Base-by-base conservation (phyloP, 2,113 vertebrate genomes). In the Bambusicola thoracicus region DNA sequence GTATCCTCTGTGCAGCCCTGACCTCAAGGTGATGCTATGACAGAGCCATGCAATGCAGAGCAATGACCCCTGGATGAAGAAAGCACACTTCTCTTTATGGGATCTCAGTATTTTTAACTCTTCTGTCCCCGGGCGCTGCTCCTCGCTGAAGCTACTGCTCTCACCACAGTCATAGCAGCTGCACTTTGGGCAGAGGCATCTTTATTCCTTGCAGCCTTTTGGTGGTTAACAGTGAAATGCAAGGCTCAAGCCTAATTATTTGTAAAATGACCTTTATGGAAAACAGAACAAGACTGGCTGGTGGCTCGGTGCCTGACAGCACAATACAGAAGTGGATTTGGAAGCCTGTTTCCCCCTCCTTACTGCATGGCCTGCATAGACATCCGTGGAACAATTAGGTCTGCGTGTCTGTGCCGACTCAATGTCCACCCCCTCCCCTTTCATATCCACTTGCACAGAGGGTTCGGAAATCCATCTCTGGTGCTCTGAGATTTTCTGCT, bases 261-360 rank as follows among this genome's bases (percentile, higher is more conserved):
- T 93, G 51, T 83, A 83, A 90, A 94, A 91, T 88, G 56, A 87
- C 87, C 94, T 94, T 85, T 95, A 48, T 91, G 82, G 53, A 91
- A 96, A 87, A 70, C 61, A 92, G 83, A 41, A 61, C 48, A 67
- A 90, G 75, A 66, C 22, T 53, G 51, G 36, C 79, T 92, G 41
- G 67, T 91, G 67, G 70, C 78, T 96, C 84, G 36, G 65, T 44
- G 51, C 40, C 4, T 36, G 43, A 53, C 78, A 93, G 69, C 63
- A 24, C 65, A 81, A 51, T 72, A 40, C 30, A 69, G 68, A 92
- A 87, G 87, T 46, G 72, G 63, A 72, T 87, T 94, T 75, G 38
- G 85, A 94, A 93, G 56, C 46, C 59, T 65, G 30, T 75, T 81
- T 91, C 27, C 30, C 44, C 32, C 27, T 74, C 81, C 61, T 84